Evolutionary conservation across 92 coral and sea anemone genomes (phyloP), one percentile per base, ranked within the genome.

Genomic region (Pocillopora grandis): DNA sequence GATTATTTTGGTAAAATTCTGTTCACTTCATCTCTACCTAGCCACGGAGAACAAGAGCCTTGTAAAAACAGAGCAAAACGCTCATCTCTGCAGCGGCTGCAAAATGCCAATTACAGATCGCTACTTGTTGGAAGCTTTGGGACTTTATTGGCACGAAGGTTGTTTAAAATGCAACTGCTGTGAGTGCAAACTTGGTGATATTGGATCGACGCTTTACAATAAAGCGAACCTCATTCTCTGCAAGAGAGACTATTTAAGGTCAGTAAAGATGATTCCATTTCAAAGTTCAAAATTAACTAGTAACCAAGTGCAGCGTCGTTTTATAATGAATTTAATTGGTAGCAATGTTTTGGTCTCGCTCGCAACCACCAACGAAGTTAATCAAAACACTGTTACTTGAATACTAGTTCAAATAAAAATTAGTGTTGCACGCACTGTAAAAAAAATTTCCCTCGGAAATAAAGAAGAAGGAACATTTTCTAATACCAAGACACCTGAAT

Each of bases 181-280:
- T 62, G 95, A 92, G 71, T 91, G 98, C 60, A 81, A 90, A 85
- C 90, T 94, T 15, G 98, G 95, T 2, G 98, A 94, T 72, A 94
- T 94, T 14, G 95, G 98, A 2, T 92, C 95, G 18, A 88, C 92
- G 23, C 90, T 94, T 36, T 94, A 94, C 89, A 87, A 87, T 65
- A 90, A 91, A 76, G 90, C 98, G 15, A 92, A 94, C 61, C 85
- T 94, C 20, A 94, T 94, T 55, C 88, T 94, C 12, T 94, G 98
- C 79, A 94, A 94, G 63, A 66, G 95, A 79, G 98, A 94, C 75
- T 94, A 94, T 68, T 80, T 94, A n/a, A 94, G 98, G 98, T 94
- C 67, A 65, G 90, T 73, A 21, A 61, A 15, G 3, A 23, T 33
- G 37, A 33, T 27, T 27, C 52, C 8, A 42, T 42, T 1, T 42